These are phyloP conservation scores for Phylloscopus whistleri DNA, from an alignment of 2,113 vertebrate genomes.

Conservation along the genomic window DNA sequence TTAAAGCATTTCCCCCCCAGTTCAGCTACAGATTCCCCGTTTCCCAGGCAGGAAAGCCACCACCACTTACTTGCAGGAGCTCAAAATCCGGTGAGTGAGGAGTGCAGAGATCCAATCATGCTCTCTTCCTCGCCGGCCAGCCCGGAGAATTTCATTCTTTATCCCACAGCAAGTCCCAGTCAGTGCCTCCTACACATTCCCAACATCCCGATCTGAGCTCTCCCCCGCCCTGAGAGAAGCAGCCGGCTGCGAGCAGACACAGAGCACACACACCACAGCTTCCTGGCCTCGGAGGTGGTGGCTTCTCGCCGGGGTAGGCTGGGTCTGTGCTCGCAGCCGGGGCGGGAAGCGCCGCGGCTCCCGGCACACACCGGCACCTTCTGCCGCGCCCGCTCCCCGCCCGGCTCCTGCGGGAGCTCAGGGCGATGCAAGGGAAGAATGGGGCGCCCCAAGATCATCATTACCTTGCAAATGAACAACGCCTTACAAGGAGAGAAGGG, in stretches of 20 bases:
- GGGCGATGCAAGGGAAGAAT: rapidly evolving
- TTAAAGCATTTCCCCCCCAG: rapidly evolving
- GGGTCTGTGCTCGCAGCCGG: not conserved
- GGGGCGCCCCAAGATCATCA: not conserved
- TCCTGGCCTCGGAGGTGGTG: constrained; percentile 16
- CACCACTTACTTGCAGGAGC: constrained; percentile 12
- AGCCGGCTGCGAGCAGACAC: not conserved
- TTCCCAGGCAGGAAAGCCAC: not conserved
- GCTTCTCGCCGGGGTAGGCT: not conserved
- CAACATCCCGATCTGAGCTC: not conserved
- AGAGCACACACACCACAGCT: not conserved
- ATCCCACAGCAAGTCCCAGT: rapidly evolving
- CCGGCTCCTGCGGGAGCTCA: not conserved
- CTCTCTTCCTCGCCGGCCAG: not conserved
- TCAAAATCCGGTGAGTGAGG: not conserved
- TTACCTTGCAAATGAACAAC: constrained; percentile 1
- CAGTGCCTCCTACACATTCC: rapidly evolving
- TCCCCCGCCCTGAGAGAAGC: not conserved
- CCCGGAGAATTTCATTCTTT: not conserved
- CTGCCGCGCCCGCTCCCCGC: not conserved
- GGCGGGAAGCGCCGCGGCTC: not conserved
- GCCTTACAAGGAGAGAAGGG: not conserved
- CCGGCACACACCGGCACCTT: not conserved
- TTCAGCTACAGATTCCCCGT: not conserved
- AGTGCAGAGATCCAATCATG: not conserved